These are phyloP conservation scores for Euplexia lucipara DNA, from an alignment of 2,888 invertebrate species.

Conservation along the genomic window DNA sequence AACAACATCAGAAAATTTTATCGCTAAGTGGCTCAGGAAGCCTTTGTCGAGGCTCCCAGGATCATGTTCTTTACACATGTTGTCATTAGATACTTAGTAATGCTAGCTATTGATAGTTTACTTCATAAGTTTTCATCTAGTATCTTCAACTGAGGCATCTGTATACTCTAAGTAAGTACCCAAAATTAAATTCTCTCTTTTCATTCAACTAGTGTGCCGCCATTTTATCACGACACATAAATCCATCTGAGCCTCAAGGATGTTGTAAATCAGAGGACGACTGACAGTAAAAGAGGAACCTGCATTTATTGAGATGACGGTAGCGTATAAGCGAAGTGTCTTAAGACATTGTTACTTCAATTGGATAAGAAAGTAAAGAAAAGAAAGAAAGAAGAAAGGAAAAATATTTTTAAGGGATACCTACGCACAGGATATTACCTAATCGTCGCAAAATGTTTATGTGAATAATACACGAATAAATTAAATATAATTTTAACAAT, in stretches of 20 bases:
- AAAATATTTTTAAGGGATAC: no score
- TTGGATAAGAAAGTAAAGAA: constrained; percentile 33
- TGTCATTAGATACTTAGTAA: no score
- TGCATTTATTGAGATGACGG: constrained; percentile 59
- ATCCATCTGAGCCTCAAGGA: constrained; percentile 46
- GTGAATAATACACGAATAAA: constrained; percentile 2
- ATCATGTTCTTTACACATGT: no score
- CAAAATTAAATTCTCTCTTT: constrained; percentile 1
- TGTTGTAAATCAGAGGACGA: constrained; percentile 45
- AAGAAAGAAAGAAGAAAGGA: no score
- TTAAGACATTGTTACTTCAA: constrained; percentile 21
- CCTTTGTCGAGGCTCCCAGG: no score
- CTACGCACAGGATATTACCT: no score
- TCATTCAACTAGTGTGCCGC: constrained; percentile 27
- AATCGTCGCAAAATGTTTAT: not conserved
- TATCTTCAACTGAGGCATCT: no score
- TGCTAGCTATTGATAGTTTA: no score
- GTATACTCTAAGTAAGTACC: not conserved
- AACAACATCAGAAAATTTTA: no score
- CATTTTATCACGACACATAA: constrained; percentile 51
- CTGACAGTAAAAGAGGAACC: constrained; percentile 36
- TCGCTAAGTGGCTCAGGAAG: no score
- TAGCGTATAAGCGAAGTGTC: constrained; percentile 24
- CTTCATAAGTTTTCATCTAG: no score
- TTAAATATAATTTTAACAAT: not conserved